Evolutionary conservation across 1,140 invertebrate genomes (phyloP).

Genomic region (Macrostomum lignano): DNA sequence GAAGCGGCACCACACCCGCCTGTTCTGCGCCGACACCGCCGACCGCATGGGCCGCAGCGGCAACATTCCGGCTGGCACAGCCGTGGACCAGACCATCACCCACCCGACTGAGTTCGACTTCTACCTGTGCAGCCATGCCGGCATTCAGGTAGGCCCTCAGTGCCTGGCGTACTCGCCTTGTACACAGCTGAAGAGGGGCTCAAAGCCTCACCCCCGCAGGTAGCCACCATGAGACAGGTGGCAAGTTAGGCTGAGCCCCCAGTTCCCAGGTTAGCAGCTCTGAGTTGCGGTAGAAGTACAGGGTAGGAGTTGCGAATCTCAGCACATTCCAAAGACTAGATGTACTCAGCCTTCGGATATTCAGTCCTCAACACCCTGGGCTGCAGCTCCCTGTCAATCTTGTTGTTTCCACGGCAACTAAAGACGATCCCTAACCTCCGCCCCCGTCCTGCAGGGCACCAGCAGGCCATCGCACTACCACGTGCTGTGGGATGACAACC

Average conservation of each 20-base stretch:
- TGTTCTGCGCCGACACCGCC: constrained; percentile 94
- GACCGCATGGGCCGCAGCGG: constrained; percentile 88
- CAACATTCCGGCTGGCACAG: constrained; percentile 95
- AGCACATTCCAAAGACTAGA: too few relatives aligned
- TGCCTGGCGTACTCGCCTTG: too few relatives aligned
- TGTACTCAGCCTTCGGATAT: too few relatives aligned
- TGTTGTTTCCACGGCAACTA: constrained; percentile 45
- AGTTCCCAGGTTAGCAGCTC: too few relatives aligned
- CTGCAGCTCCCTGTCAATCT: too few relatives aligned
- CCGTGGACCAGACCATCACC: constrained; percentile 92
- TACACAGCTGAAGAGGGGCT: too few relatives aligned
- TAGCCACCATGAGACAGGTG: too few relatives aligned
- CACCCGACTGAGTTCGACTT: constrained; percentile 99
- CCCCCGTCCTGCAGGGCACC: constrained; percentile 54
- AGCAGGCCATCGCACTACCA: constrained; percentile 92
- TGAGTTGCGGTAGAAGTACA: too few relatives aligned
- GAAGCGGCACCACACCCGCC: constrained; percentile 73
- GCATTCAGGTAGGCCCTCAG: constrained; percentile 41
- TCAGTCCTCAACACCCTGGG: too few relatives aligned
- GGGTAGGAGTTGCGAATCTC: too few relatives aligned
- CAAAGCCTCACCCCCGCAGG: too few relatives aligned
- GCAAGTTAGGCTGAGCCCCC: too few relatives aligned
- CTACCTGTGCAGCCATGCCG: constrained; percentile 97
- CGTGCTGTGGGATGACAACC: constrained; percentile 97
- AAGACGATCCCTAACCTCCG: constrained; percentile 52